Evolutionary conservation across 2,797 vertebrate genomes (phyloP).

Genomic region (Pseudocheirus occidentalis): DNA sequence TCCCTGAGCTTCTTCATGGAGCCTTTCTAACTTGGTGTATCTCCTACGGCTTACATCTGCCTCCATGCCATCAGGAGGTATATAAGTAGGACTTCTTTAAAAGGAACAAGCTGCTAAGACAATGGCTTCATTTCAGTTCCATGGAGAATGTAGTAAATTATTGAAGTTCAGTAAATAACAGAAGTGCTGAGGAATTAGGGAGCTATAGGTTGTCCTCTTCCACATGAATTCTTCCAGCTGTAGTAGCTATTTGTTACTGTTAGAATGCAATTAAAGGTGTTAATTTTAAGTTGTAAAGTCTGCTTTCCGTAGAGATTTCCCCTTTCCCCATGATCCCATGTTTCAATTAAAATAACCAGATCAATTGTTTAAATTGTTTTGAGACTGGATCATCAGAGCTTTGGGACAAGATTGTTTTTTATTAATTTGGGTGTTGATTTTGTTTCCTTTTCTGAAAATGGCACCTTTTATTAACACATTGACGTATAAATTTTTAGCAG

Average conservation of each 20-base stretch:
- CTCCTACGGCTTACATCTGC: background rate
- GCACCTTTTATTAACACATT: conserved; percentile 17
- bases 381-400: conserved; percentile 35
- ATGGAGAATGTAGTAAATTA: background rate
- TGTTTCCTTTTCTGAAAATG: conserved; percentile 39
- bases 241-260: conserved; percentile 31
- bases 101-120: background rate
- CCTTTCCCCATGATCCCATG: conserved; percentile 8
- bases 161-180: background rate
- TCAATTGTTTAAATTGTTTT: conserved; percentile 37
- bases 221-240: conserved; percentile 4
- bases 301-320: conserved; percentile 44
- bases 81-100: background rate
- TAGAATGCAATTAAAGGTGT: conserved; percentile 25
- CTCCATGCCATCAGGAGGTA: background rate
- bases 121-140: background rate
- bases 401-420: conserved; percentile 33
- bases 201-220: background rate
- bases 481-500: conserved; percentile 17
- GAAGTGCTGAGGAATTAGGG: background rate
- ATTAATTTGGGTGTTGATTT: conserved; percentile 46
- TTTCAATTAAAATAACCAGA: conserved; percentile 46
- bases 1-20: background rate
- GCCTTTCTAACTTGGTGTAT: background rate
- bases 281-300: conserved; percentile 44